phyloP scores from a whole-genome alignment of 2,888 invertebrate species.

The Oegoconia quadripuncta region DNA sequence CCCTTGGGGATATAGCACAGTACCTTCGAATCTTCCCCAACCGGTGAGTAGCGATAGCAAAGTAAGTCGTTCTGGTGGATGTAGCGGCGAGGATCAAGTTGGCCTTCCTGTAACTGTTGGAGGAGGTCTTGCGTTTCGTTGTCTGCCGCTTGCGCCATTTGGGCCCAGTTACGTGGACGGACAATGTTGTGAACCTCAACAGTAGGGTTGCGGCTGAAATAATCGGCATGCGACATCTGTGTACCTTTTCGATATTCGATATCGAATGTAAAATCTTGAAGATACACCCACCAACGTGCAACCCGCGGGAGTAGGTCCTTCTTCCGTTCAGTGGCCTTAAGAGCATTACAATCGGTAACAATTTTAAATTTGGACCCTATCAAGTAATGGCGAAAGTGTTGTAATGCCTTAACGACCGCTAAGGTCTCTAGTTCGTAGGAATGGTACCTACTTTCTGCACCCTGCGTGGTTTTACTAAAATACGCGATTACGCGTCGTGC shows the following conservation, averaged over 20 bases:
- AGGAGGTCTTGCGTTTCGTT: constrained; percentile 13
- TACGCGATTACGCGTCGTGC: too few species aligned
- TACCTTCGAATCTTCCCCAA: constrained; percentile 10
- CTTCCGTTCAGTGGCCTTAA: constrained; percentile 31
- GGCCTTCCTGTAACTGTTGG: constrained; percentile 12
- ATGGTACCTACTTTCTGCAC: constrained; percentile 20
- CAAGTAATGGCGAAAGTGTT: constrained; percentile 21
- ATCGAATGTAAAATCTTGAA: constrained; percentile 24
- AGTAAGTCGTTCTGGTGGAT: constrained; percentile 12
- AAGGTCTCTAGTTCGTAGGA: constrained; percentile 21
- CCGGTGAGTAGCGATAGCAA: constrained; percentile 11
- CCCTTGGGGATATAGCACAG: constrained; percentile 21
- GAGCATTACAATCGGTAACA: constrained; percentile 33
- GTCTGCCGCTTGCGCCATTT: too few species aligned
- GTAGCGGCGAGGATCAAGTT: constrained; percentile 13
- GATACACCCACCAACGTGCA: constrained; percentile 38
- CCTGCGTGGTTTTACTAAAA: constrained; percentile 10
- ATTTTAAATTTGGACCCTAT: constrained; percentile 15
- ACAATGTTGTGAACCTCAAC: too few species aligned
- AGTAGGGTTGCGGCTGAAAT: too few species aligned
- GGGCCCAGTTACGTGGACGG: too few species aligned
- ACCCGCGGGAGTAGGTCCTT: too few species aligned
- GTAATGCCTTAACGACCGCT: constrained; percentile 20
- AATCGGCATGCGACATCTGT: constrained; percentile 8
- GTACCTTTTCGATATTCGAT: constrained; percentile 22